Conservation (phyloP, 1,140 invertebrate genomes). For the Drosophila tani region DNA sequence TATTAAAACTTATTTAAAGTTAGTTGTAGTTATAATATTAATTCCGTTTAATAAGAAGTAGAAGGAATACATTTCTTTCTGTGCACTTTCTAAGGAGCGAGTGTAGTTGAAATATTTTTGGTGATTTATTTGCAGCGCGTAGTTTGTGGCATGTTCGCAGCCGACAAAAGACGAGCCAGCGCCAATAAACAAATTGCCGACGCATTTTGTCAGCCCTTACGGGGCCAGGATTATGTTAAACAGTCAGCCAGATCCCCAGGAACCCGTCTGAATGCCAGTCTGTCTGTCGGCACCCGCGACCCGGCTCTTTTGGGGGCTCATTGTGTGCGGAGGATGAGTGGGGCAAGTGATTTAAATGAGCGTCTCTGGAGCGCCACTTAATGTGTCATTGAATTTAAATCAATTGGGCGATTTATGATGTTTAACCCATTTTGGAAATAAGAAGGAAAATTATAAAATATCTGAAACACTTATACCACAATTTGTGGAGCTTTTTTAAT, state of each 20-base stretch:
- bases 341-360: slow-evolving; percentile 75
- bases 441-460: too few relatives aligned
- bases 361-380: slow-evolving; percentile 76
- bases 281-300: slow-evolving; percentile 23
- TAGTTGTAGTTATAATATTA: too few relatives aligned
- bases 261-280: slow-evolving; percentile 27
- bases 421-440: background rate
- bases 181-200: slow-evolving; percentile 83
- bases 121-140: slow-evolving; percentile 81
- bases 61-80: background rate
- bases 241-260: slow-evolving; percentile 45
- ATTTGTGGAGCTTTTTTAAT: too few relatives aligned
- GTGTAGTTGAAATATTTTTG: slow-evolving; percentile 82
- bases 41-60: too few relatives aligned
- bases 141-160: slow-evolving; percentile 82
- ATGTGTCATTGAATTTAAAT: slow-evolving; percentile 73
- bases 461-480: too few relatives aligned
- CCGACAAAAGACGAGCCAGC: slow-evolving; percentile 68
- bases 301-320: slow-evolving; percentile 34
- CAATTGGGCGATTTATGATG: slow-evolving; percentile 29
- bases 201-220: slow-evolving; percentile 76
- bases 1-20: background rate
- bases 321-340: slow-evolving; percentile 22
- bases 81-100: slow-evolving; percentile 49
- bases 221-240: slow-evolving; percentile 80